Evolutionary conservation across 2,888 invertebrate genomes (phyloP).

Genomic region (Sesia apiformis): DNA sequence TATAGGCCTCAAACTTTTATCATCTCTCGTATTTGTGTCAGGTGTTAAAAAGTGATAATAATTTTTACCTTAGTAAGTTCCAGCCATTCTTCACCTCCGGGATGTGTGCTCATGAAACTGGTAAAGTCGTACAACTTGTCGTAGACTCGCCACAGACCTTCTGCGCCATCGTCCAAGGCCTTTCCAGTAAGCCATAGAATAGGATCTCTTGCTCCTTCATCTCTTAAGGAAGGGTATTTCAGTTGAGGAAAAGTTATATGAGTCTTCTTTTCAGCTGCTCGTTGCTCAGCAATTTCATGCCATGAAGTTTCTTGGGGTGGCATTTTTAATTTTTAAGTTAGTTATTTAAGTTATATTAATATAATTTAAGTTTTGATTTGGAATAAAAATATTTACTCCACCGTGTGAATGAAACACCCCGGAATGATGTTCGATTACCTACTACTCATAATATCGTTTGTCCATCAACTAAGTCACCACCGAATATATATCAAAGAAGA

Average conservation of each 20-base stretch:
- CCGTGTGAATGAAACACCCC: no score
- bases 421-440: no score
- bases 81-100: slow-evolving; percentile 88
- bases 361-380: no score
- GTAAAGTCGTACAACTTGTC: slow-evolving; percentile 89
- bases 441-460: no score
- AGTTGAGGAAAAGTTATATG: slow-evolving; percentile 65
- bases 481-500: no score
- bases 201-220: slow-evolving; percentile 38
- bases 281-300: slow-evolving; percentile 25
- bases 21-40: no score
- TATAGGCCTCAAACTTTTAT: no score
- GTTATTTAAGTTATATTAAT: no score
- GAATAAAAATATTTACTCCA: no score
- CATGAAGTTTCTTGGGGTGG: slow-evolving; percentile 23
- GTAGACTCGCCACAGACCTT: slow-evolving; percentile 84
- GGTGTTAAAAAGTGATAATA: no score
- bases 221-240: slow-evolving; percentile 62
- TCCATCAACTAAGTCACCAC: no score
- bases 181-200: slow-evolving; percentile 79
- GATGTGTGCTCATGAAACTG: slow-evolving; percentile 85
- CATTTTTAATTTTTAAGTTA: slow-evolving; percentile 13
- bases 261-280: slow-evolving; percentile 36
- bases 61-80: slow-evolving; percentile 74
- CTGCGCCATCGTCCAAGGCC: slow-evolving; percentile 79